Evolutionary conservation across 53 echinoderm and acorn worm species (phyloP), one percentile per base, ranked within the genome.

Genomic region (Antedon mediterranea): DNA sequence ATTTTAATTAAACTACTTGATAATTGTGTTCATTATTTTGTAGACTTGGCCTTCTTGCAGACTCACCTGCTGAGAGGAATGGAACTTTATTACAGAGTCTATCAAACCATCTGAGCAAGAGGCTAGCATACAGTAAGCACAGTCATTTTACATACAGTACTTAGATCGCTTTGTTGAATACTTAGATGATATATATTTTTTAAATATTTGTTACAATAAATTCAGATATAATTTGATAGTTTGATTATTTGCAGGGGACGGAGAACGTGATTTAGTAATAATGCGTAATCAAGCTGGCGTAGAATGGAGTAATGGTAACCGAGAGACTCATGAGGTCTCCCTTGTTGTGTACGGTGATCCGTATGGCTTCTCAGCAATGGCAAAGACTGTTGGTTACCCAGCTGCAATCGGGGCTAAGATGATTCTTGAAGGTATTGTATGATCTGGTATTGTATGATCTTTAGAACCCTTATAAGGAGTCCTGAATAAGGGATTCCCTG

Each of bases 371-470:
- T 91, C 95, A 30, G 91, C 95, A 31, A 95, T 95, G 95, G 95
- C 95, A 33, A 95, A 86, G 81, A 85, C 83, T 82, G 95, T 95
- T 32, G 95, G 95, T 1, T 95, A 89, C 85, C 95, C 95, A 13
- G 82, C 87, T 32, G 95, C 95, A 18, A 95, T 95, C 71, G 95
- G 78, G 0, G 75, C 95, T n/a, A 89, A 89, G 72, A 92, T 95
- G 95, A 78, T 95, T 4, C 85, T 95, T 9, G 88, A 95, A 30
- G 95, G 95, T 95, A 79, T n/a, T n/a, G n/a, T n/a, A n/a, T n/a
- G n/a, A n/a, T n/a, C n/a, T n/a, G n/a, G n/a, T n/a, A n/a, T n/a
- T n/a, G n/a, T n/a, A n/a, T n/a, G n/a, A n/a, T n/a, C n/a, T n/a
- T n/a, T n/a, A n/a, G n/a, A n/a, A n/a, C n/a, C n/a, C n/a, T n/a